Evolutionary conservation across 2,797 vertebrate species (phyloP).

Genomic region (Microctenopoma steveboyesi): DNA sequence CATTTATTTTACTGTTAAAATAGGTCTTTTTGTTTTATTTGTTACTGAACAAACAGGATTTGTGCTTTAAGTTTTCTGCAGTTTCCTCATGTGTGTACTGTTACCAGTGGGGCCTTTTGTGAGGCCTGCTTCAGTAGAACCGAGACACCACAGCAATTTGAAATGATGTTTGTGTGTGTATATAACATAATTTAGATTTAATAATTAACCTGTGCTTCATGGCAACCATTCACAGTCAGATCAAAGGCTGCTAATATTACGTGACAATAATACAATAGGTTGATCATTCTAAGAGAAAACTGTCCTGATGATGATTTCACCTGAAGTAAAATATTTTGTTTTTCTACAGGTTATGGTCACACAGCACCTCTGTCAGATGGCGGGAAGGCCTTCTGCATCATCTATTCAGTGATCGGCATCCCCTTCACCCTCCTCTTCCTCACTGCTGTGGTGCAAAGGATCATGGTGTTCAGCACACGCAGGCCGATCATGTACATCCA

Average conservation of each 20-base stretch:
- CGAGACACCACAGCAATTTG: background rate
- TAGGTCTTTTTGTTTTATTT: background rate
- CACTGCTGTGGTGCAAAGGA: slow-evolving; percentile 94
- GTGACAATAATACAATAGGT: too few relatives aligned
- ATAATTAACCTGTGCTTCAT: background rate
- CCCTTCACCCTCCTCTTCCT: slow-evolving; percentile 98
- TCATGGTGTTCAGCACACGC: slow-evolving; percentile 91
- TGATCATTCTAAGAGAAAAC: background rate
- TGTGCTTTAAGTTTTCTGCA: background rate
- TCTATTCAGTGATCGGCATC: slow-evolving; percentile 96
- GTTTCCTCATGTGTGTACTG: slow-evolving; percentile 34
- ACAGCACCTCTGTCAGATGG: slow-evolving; percentile 95
- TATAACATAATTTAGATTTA: too few relatives aligned
- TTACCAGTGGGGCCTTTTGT: slow-evolving; percentile 16
- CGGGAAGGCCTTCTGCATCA: slow-evolving; percentile 96
- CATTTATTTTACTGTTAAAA: background rate
- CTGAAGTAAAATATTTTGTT: background rate
- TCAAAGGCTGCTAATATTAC: too few relatives aligned
- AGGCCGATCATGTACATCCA: slow-evolving; percentile 91
- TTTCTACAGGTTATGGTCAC: slow-evolving; percentile 91
- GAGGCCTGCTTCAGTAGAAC: slow-evolving; percentile 12
- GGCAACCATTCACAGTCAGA: background rate
- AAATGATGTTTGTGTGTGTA: background rate
- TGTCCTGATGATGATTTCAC: too few relatives aligned
- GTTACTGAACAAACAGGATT: background rate